Base-by-base conservation (phyloP, 2,113 vertebrate species). In the Eclectus roratus region DNA sequence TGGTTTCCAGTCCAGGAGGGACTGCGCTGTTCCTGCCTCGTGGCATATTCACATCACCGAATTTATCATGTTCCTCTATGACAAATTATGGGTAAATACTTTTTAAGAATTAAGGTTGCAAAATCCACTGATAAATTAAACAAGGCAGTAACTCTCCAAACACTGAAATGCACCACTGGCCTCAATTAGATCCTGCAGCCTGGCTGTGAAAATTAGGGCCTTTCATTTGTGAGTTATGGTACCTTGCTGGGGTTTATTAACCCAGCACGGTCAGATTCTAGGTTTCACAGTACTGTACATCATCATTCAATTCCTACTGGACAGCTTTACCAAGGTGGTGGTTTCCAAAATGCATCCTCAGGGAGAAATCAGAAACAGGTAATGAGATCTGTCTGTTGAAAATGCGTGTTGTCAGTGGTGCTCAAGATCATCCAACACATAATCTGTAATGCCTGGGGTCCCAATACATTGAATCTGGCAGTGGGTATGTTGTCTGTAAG, bases 171-270 rank as follows among this genome's bases (percentile, higher is more conserved):
- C 82, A 92, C 91, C 84, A 94, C 68, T 85, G 85, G 90, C 78
- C 79, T 89, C 96, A 97, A 97, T 97, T 96, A 97, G 92, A 86
- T 81, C 81, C 78, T 11, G 17, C 84, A 84, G 84, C 63, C 84
- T 8, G 3, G 74, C 94, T 96, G 96, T 91, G 96, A 96, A 97
- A 97, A 97, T 97, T 71, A 91, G 71, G 80, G 80, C 78, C n/a
- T 91, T 89, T 93, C 92, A 96, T 94, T 92, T 79, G 81, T 89
- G 91, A 92, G 79, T 94, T 92, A 65, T 24, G 50, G 76, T n/a
- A 33, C 84, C 92, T 92, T 19, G 72, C 94, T 84, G 69, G 53
- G 8, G 10, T 92, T 91, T 89, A 96, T 96, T 95, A 92, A 95
- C 88, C 88, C 39, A 10, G 1, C 44, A 5, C 24, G 13, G 61